These are phyloP conservation scores for Craseonycteris thonglongyai DNA, from an alignment of 2,113 vertebrate species.

Conservation along the genomic window DNA sequence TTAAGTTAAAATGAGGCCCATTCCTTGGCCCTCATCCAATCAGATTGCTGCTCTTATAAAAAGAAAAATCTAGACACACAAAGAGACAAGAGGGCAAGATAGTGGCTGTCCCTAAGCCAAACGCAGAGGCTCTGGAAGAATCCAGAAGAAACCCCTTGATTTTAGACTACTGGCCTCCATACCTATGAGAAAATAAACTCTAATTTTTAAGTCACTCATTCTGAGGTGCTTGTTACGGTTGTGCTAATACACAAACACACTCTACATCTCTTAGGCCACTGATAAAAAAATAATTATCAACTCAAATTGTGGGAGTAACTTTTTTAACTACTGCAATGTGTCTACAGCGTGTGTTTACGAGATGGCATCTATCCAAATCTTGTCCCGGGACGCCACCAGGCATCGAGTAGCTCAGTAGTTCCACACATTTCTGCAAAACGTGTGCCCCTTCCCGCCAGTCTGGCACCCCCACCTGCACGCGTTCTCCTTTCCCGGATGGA, in stretches of 20 bases:
- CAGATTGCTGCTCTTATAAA: background rate
- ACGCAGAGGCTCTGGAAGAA: background rate
- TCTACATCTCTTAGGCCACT: background rate
- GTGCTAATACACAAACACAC: background rate
- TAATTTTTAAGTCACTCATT: background rate
- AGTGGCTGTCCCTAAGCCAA: fast-evolving
- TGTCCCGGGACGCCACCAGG: background rate
- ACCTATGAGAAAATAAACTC: background rate
- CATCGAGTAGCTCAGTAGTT: background rate
- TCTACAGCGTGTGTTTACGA: background rate
- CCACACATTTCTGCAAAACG: background rate
- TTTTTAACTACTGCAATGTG: background rate
- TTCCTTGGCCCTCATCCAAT: fast-evolving
- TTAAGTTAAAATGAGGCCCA: fast-evolving
- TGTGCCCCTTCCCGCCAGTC: background rate
- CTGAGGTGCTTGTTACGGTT: no score
- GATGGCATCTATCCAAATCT: background rate
- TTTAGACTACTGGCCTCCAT: background rate
- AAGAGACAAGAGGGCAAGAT: no score
- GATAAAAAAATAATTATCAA: background rate
- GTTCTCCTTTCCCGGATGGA: background rate
- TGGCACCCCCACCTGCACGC: background rate
- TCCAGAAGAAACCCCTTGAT: fast-evolving
- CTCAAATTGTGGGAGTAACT: background rate
- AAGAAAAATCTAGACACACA: no score